phyloP scores from a whole-genome alignment of 2,113 vertebrate genomes.

The Nesospiza acunhae region DNA sequence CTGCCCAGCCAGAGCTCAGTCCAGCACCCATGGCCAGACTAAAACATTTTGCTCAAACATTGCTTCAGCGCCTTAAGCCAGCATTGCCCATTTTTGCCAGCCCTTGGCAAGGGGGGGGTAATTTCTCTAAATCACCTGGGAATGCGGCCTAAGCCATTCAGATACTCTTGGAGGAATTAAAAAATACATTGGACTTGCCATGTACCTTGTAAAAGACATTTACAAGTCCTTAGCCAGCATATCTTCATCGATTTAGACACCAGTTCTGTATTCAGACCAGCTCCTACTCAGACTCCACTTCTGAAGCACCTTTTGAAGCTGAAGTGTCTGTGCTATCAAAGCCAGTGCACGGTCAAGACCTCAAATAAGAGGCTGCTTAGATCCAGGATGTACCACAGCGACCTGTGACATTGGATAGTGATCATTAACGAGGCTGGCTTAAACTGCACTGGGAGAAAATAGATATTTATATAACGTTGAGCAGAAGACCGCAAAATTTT shows the following conservation, averaged over 20 bases:
- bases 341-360: neutral
- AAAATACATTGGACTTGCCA: slow-evolving; percentile 40
- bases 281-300: neutral
- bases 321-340: slow-evolving; percentile 25
- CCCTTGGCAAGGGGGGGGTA: neutral
- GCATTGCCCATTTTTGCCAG: neutral
- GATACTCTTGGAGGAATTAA: slow-evolving; percentile 28
- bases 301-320: slow-evolving; percentile 40
- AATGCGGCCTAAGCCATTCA: neutral
- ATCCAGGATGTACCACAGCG: fast-evolving
- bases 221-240: neutral
- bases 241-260: neutral
- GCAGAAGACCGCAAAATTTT: neutral
- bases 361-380: neutral
- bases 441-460: neutral
- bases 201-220: neutral
- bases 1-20: neutral
- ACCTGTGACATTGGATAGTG: neutral
- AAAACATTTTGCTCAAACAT: neutral
- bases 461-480: neutral
- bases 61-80: neutral
- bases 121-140: neutral
- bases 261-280: neutral
- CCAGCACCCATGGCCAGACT: fast-evolving
- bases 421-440: neutral